Conservation (phyloP, 2,888 invertebrate genomes). For the Drosophila mulleri region DNA sequence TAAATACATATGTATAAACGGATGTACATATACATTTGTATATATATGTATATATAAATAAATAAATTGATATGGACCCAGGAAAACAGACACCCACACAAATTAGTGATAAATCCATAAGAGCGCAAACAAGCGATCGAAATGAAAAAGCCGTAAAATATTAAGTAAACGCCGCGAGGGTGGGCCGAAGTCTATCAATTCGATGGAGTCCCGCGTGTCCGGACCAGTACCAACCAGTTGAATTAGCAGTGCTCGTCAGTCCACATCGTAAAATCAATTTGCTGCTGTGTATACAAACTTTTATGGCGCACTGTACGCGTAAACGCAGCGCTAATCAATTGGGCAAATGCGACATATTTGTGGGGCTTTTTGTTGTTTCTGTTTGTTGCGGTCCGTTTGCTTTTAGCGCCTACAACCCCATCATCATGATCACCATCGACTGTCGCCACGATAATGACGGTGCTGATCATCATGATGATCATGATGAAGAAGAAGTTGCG, state of each 20-base stretch:
- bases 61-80: not conserved
- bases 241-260: constrained; percentile 49
- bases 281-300: constrained; percentile 60
- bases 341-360: constrained; percentile 67
- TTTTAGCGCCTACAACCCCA: constrained; percentile 43
- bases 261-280: constrained; percentile 66
- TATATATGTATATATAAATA: too few relatives aligned
- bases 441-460: not conserved
- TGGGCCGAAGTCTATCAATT: constrained; percentile 36
- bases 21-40: too few relatives aligned
- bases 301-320: constrained; percentile 61
- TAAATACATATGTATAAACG: constrained; percentile 4
- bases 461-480: constrained; percentile 5
- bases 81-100: constrained; percentile 25
- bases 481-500: constrained; percentile 3
- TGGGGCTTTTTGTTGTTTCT: constrained; percentile 30
- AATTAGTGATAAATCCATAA: constrained; percentile 45
- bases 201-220: constrained; percentile 10
- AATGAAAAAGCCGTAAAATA: constrained; percentile 47
- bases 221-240: constrained; percentile 40
- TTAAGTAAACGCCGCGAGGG: constrained; percentile 36
- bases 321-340: constrained; percentile 66
- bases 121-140: constrained; percentile 32
- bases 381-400: constrained; percentile 32
- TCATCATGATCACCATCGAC: not conserved